Conservation (phyloP, 2,888 invertebrate genomes). For the Archips crataeganus region DNA sequence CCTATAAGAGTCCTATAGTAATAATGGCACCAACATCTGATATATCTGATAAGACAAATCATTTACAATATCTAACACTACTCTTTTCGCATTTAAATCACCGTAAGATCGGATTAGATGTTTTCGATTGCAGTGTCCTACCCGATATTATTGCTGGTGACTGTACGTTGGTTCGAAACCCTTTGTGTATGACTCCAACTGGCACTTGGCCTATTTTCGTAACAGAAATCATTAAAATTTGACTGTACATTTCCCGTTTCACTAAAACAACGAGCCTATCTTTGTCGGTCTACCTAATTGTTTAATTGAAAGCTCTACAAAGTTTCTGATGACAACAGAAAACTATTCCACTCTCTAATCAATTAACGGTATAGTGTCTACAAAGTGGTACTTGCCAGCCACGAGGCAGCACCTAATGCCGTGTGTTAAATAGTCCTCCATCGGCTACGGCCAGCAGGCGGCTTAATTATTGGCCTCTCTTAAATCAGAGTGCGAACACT, state of each 20-base stretch:
- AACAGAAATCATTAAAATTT: too few species aligned
- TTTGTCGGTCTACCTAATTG: background rate
- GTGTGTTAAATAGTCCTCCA: conserved; percentile 28
- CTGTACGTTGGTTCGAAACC: too few species aligned
- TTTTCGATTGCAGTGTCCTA: too few species aligned
- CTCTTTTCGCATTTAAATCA: too few species aligned
- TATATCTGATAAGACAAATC: too few species aligned
- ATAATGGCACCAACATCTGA: too few species aligned
- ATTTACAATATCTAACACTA: too few species aligned
- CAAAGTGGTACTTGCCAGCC: conserved; percentile 14
- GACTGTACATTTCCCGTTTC: background rate
- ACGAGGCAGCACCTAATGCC: conserved; percentile 9
- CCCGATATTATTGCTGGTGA: too few species aligned
- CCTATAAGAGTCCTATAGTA: too few species aligned
- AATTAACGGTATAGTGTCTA: conserved; percentile 22
- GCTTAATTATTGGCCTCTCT: conserved; percentile 36
- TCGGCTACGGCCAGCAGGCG: conserved; percentile 11
- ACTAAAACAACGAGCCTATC: background rate
- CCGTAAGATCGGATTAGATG: too few species aligned
- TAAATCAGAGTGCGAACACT: conserved; percentile 37
- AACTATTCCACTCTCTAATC: conserved; percentile 6
- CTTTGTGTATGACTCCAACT: too few species aligned
- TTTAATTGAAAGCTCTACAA: conserved; percentile 2
- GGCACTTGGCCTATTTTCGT: too few species aligned
- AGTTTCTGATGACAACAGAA: background rate